Conservation (phyloP, 2,888 invertebrate species). For the Uropetala carovei region DNA sequence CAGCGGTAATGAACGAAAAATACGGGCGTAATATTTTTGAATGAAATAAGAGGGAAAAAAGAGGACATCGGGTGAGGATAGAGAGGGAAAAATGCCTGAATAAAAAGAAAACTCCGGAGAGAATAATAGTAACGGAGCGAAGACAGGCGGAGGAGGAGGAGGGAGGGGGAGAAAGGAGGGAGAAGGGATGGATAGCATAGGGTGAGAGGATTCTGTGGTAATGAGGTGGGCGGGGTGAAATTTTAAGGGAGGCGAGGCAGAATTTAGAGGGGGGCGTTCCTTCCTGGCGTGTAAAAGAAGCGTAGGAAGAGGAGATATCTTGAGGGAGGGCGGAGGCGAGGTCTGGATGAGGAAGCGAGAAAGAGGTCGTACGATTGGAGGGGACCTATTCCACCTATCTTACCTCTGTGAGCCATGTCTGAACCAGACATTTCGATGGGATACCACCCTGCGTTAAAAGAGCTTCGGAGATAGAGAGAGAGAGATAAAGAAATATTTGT, state of each 20-base stretch:
- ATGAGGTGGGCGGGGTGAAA: constrained; percentile 17
- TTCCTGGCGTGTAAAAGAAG: neutral
- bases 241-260: constrained; percentile 6
- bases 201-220: neutral
- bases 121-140: constrained; percentile 5
- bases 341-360: neutral
- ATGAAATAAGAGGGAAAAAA: neutral
- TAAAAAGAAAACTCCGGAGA: neutral
- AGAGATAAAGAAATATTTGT: neutral
- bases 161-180: neutral
- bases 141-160: neutral
- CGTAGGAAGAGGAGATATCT: neutral
- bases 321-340: neutral
- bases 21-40: neutral
- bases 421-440: neutral
- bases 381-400: neutral
- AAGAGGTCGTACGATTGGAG: neutral
- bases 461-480: neutral
- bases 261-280: constrained; percentile 22
- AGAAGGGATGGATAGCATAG: neutral
- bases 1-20: neutral
- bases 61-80: neutral
- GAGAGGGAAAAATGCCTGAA: neutral
- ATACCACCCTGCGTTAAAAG: neutral
- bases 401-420: neutral